phyloP scores from a whole-genome alignment of 2,797 vertebrate genomes.

The Hemitrygon akajei region DNA sequence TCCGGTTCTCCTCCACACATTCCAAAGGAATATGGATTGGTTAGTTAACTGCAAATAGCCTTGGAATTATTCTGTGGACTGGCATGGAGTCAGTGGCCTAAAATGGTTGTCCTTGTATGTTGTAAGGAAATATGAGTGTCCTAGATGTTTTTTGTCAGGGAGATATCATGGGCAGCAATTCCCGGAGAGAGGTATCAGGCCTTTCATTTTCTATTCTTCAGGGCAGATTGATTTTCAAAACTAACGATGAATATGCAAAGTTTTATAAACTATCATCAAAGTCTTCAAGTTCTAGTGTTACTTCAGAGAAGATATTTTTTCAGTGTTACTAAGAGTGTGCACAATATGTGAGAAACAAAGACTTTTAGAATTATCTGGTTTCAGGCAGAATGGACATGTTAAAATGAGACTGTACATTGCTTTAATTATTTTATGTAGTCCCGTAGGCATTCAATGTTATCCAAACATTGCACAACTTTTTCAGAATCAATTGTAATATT shows the following conservation, averaged over 20 bases:
- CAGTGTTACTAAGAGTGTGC: neutral
- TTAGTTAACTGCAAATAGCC: too few species aligned
- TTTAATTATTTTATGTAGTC: neutral
- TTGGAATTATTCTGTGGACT: too few species aligned
- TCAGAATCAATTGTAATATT: neutral
- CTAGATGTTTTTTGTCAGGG: too few species aligned
- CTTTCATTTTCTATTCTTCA: neutral
- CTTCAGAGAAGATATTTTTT: neutral
- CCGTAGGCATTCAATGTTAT: neutral
- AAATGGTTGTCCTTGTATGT: too few species aligned
- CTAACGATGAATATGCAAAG: neutral
- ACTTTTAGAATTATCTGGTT: neutral
- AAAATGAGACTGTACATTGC: neutral
- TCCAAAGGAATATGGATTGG: too few species aligned
- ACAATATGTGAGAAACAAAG: neutral
- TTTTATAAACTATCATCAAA: neutral
- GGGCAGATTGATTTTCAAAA: neutral
- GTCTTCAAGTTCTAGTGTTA: neutral
- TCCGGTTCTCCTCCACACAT: too few species aligned
- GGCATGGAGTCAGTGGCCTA: too few species aligned
- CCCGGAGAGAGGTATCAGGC: too few species aligned
- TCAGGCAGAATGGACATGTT: neutral
- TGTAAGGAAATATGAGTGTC: too few species aligned
- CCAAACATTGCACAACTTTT: neutral
- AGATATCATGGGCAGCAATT: too few species aligned